Evolutionary conservation across 2,797 vertebrate species (phyloP).

Genomic region (Tokudaia muenninki): DNA sequence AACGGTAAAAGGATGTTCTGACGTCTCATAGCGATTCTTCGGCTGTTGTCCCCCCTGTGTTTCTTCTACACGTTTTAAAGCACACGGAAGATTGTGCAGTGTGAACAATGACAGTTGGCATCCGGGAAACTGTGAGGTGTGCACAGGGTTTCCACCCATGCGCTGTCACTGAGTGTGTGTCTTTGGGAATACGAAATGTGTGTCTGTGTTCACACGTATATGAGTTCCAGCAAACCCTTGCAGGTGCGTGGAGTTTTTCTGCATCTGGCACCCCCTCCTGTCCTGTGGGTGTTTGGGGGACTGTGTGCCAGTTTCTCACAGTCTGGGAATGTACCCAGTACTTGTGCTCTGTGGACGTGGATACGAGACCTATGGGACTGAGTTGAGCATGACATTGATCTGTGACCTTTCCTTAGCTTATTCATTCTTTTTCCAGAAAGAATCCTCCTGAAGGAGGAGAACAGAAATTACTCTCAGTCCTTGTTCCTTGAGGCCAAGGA

Average conservation of each 20-base stretch:
- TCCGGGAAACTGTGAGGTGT: neutral
- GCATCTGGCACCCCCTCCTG: neutral
- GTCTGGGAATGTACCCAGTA: neutral
- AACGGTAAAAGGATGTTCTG: conserved; percentile 86
- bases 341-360: neutral
- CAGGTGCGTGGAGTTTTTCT: neutral
- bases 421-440: neutral
- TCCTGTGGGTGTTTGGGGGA: neutral
- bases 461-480: neutral
- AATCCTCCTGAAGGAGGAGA: neutral
- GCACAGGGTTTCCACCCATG: neutral
- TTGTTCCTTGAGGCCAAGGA: neutral
- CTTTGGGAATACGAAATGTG: fast-evolving
- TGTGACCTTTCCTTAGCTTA: neutral
- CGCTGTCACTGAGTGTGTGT: neutral
- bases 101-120: conserved; percentile 15
- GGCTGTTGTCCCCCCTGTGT: conserved; percentile 61
- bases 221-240: neutral
- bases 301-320: neutral
- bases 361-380: neutral
- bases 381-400: neutral
- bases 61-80: conserved; percentile 63
- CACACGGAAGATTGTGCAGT: neutral
- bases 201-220: neutral
- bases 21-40: conserved; percentile 75